Evolutionary conservation across 2,888 invertebrate species (phyloP).

Genomic region (Cheilosia impressa): DNA sequence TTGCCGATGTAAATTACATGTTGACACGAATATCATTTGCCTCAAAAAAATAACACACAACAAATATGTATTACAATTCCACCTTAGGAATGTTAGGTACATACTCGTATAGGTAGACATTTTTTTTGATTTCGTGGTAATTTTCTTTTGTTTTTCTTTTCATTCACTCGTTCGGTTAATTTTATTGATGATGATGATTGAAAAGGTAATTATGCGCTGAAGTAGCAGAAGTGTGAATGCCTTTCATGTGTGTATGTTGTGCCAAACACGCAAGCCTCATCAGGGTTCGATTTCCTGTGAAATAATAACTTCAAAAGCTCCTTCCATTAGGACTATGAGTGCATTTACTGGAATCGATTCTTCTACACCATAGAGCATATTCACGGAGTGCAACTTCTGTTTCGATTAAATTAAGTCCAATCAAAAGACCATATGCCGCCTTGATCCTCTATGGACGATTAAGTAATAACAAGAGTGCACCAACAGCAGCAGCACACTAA

Average conservation of each 20-base stretch:
- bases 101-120: background rate
- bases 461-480: constrained; percentile 69
- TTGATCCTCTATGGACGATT: constrained; percentile 61
- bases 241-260: background rate
- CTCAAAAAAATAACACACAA: background rate
- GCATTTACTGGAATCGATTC: constrained; percentile 18
- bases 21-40: constrained; percentile 63
- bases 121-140: background rate
- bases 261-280: constrained; percentile 26
- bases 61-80: background rate
- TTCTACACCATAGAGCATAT: background rate
- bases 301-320: constrained; percentile 1
- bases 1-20: constrained; percentile 46
- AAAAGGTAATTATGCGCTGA: constrained; percentile 17
- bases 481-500: constrained; percentile 47
- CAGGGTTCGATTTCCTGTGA: constrained; percentile 9
- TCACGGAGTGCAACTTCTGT: constrained; percentile 26
- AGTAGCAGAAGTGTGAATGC: constrained; percentile 38
- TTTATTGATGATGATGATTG: constrained; percentile 44
- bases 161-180: constrained; percentile 10
- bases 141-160: constrained; percentile 10
- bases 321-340: background rate
- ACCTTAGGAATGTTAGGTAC: background rate
- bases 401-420: constrained; percentile 65
- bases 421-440: constrained; percentile 64